phyloP scores from a whole-genome alignment of 2,888 invertebrate genomes.

The Sinotaia quadrata region DNA sequence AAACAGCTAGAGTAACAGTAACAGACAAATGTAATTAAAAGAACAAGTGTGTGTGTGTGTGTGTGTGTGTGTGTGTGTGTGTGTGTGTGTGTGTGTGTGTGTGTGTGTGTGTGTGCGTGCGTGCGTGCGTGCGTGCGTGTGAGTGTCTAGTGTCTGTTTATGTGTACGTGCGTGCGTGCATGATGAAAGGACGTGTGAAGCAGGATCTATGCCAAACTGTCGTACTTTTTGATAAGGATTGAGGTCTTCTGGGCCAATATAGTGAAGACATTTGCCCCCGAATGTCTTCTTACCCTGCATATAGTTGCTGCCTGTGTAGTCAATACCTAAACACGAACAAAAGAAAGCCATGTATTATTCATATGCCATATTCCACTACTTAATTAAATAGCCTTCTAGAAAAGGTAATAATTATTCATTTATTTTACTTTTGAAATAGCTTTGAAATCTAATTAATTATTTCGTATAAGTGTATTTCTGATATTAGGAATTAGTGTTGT shows the following conservation, averaged over 20 bases:
- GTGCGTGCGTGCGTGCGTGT: neutral
- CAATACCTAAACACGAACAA: constrained; percentile 48
- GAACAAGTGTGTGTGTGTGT: neutral
- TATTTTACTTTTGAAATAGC: no score
- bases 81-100: neutral
- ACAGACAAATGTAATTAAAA: no score
- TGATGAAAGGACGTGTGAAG: neutral
- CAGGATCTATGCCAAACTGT: neutral
- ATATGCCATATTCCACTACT: neutral
- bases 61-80: constrained; percentile 5
- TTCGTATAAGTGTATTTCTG: no score
- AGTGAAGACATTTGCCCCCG: constrained; percentile 55
- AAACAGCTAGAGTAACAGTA: no score
- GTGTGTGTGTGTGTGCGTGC: neutral
- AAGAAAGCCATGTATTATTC: no score
- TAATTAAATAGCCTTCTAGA: neutral
- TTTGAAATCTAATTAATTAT: no score
- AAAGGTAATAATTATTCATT: neutral
- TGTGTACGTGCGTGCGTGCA: neutral
- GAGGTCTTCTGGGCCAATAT: constrained; percentile 37
- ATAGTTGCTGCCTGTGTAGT: constrained; percentile 62
- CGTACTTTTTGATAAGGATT: constrained; percentile 63
- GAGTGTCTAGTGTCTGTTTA: neutral
- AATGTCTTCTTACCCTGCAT: constrained; percentile 56
- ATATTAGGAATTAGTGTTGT: no score